phyloP scores from a whole-genome alignment of 2,888 invertebrate species.

The Homarus gammarus region DNA sequence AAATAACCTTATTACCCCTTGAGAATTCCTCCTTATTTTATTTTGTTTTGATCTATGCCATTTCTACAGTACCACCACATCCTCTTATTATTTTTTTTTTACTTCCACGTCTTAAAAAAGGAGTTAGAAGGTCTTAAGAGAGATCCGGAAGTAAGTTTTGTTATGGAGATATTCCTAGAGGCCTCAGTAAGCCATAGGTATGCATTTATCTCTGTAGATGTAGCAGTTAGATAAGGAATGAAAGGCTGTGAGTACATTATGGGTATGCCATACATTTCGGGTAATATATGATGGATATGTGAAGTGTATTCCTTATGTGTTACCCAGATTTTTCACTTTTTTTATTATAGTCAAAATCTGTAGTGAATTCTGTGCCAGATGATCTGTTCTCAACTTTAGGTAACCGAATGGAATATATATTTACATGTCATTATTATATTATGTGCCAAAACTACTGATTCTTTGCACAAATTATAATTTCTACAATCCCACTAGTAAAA shows the following conservation, averaged over 20 bases:
- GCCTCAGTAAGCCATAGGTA: conserved; percentile 45
- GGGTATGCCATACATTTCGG: conserved; percentile 24
- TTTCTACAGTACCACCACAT: conserved; percentile 16
- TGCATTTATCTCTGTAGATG: conserved; percentile 32
- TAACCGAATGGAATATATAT: conserved; percentile 19
- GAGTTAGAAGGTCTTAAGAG: conserved; percentile 44
- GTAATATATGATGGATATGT: conserved; percentile 5
- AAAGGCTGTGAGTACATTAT: conserved; percentile 5
- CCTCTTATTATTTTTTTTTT: conserved; percentile 30
- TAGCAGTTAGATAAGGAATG: conserved; percentile 23
- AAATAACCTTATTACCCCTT: too few relatives aligned
- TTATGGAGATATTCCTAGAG: conserved; percentile 30
- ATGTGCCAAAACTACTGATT: conserved; percentile 5
- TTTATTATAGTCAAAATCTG: not conserved
- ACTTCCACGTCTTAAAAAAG: conserved; percentile 54
- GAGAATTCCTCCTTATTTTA: not conserved
- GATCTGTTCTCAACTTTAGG: not conserved
- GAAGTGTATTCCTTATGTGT: conserved; percentile 5
- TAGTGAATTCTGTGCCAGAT: not conserved
- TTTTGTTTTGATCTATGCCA: not conserved
- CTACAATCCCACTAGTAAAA: conserved; percentile 15
- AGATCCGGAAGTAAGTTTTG: conserved; percentile 49
- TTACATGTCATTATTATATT: conserved; percentile 12
- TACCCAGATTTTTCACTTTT: not conserved
- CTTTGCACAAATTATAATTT: conserved; percentile 21